These are phyloP conservation scores for Troides aeacus DNA, from an alignment of 2,888 invertebrate species.

Conservation along the genomic window DNA sequence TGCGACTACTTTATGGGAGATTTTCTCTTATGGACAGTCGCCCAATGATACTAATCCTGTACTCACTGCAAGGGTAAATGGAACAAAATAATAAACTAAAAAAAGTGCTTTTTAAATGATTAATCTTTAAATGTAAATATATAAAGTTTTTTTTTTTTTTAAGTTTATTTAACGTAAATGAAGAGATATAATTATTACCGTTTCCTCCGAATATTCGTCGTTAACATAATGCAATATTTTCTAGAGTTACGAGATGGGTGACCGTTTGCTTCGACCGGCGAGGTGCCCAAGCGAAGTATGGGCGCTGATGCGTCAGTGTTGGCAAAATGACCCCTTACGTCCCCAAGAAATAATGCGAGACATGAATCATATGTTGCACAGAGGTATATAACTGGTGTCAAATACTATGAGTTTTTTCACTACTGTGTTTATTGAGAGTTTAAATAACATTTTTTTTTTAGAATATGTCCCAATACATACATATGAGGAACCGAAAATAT, in stretches of 20 bases:
- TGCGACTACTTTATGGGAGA: conserved; percentile 95
- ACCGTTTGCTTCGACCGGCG: conserved; percentile 82
- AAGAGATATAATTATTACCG: too few relatives aligned
- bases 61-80: conserved; percentile 63
- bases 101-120: too few relatives aligned
- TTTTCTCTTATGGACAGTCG: conserved; percentile 88
- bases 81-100: neutral
- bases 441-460: conserved; percentile 38
- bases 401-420: neutral
- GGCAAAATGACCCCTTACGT: conserved; percentile 87
- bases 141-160: too few relatives aligned
- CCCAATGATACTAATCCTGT: conserved; percentile 69
- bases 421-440: neutral
- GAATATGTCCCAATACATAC: conserved; percentile 68
- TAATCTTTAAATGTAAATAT: too few relatives aligned
- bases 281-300: conserved; percentile 89
- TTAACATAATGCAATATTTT: neutral
- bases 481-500: conserved; percentile 69
- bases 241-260: conserved; percentile 85
- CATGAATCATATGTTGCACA: conserved; percentile 88
- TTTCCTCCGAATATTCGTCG: neutral
- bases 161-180: too few relatives aligned
- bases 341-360: conserved; percentile 93
- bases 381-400: conserved; percentile 64
- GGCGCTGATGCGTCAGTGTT: conserved; percentile 88